phyloP scores from a whole-genome alignment of 2,113 vertebrate genomes.

The Hyperoodon ampullatus region DNA sequence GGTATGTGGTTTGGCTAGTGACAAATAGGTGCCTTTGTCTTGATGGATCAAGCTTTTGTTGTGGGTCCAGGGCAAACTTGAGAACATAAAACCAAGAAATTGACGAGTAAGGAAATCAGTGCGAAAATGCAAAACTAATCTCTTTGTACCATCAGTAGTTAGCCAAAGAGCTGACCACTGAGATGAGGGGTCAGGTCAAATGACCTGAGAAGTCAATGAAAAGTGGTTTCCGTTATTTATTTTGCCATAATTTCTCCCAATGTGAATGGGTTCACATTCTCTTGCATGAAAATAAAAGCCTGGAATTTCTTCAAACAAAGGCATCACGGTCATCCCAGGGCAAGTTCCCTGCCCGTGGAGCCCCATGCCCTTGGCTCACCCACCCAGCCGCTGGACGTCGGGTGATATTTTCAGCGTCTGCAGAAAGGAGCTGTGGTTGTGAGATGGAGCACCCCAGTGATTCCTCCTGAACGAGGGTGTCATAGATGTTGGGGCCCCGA shows the following conservation, averaged over 20 bases:
- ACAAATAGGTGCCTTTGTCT: neutral
- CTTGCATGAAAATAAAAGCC: slow-evolving; percentile 24
- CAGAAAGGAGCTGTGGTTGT: accelerated
- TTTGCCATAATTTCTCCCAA: slow-evolving; percentile 57
- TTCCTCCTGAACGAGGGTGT: neutral
- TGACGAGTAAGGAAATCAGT: slow-evolving; percentile 83
- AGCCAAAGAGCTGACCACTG: slow-evolving; percentile 76
- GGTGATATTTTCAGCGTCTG: neutral
- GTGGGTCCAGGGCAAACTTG: slow-evolving; percentile 62
- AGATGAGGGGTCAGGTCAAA: slow-evolving; percentile 80
- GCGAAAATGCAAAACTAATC: slow-evolving; percentile 80
- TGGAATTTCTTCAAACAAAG: slow-evolving; percentile 25
- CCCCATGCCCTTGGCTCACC: accelerated
- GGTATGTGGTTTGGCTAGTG: neutral
- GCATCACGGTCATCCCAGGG: accelerated
- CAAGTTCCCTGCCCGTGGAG: accelerated
- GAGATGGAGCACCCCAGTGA: neutral
- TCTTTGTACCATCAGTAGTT: slow-evolving; percentile 84
- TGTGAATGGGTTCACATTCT: slow-evolving; percentile 63
- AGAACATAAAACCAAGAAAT: slow-evolving; percentile 78
- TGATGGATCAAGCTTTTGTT: slow-evolving; percentile 67
- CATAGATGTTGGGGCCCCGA: accelerated
- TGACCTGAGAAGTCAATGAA: slow-evolving; percentile 79
- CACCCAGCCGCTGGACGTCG: too few relatives aligned
- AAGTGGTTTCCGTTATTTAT: slow-evolving; percentile 80